Base-by-base conservation (phyloP, 2,888 invertebrate species). In the Proisotoma minuta region DNA sequence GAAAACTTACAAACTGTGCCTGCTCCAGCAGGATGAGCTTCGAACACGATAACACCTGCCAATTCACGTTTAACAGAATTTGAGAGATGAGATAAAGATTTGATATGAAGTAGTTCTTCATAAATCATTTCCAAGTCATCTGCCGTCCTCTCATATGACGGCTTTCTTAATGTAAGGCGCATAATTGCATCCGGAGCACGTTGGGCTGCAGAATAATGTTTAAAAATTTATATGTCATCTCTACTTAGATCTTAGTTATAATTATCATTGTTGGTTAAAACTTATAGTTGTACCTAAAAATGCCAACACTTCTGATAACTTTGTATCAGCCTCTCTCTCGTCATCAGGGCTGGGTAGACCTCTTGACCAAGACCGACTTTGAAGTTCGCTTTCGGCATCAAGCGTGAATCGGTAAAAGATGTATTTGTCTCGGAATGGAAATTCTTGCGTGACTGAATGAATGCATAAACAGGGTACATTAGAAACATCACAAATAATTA, bases 91-190 rank as follows among this genome's bases (percentile, higher is more conserved):
- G 39, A 34, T 26, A 54, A 28, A 18, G 54, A 89, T 74, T 88
- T 86, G 74, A 91, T 88, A 76, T 89, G 88, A 67, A 89, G 81
- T 57, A 91, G 80, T 76, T 91, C 90, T 75, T 90, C 89, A 76
- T 88, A 90, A 69, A 91, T 89, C 67, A 86, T 82, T 78, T 90
- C 89, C 75, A 89, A 78, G 77, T 91, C 91, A 76, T 89, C 89
- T 18, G 83, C 80, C 15, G 86, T 87, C 69, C 91, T 80, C 76
- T 90, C 89, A 75, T 86, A 84, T 49, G 80, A 89, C 88, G 84
- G 84, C 81, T 90, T 91, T 65, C 87, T 78, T 63, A 91, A 82
- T 72, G 90, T 87, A 85, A 89, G 87, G 73, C 89, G 81, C 76
- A 91, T 82, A 72, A 84, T 83, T 63, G 90, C 88, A 77, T 91